phyloP scores from a whole-genome alignment of 2,113 vertebrate species.

The Panthera tigris region DNA sequence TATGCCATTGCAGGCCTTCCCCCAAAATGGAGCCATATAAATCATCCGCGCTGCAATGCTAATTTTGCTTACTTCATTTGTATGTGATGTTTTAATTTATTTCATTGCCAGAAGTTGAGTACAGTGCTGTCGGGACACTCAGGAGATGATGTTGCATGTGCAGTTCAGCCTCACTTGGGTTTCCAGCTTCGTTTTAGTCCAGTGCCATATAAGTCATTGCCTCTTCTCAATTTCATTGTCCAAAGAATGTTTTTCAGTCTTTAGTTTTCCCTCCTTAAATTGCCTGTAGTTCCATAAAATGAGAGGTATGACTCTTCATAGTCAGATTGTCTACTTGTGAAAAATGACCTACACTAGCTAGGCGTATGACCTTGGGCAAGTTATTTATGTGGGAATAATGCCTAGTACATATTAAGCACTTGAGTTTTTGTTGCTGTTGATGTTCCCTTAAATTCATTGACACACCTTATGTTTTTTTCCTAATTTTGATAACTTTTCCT shows the following conservation, averaged over 20 bases:
- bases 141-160: background rate
- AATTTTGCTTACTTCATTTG: background rate
- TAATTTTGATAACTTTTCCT: background rate
- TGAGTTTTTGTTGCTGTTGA: background rate
- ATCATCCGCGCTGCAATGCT: background rate
- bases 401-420: background rate
- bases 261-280: background rate
- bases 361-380: background rate
- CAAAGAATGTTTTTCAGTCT: background rate
- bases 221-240: background rate
- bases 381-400: slow-evolving; percentile 12
- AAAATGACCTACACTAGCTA: background rate
- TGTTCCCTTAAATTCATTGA: background rate
- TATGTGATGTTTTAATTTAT: background rate
- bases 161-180: background rate
- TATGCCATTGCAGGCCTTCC: background rate
- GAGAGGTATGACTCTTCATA: background rate
- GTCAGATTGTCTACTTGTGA: slow-evolving; percentile 17
- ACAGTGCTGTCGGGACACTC: background rate
- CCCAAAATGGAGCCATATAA: background rate
- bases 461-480: background rate
- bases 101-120: background rate
- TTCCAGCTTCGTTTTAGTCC: background rate
- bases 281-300: background rate
- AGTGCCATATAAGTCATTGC: background rate